Evolutionary conservation across 1,140 invertebrate species (phyloP).

Genomic region (Bombus breviceps): DNA sequence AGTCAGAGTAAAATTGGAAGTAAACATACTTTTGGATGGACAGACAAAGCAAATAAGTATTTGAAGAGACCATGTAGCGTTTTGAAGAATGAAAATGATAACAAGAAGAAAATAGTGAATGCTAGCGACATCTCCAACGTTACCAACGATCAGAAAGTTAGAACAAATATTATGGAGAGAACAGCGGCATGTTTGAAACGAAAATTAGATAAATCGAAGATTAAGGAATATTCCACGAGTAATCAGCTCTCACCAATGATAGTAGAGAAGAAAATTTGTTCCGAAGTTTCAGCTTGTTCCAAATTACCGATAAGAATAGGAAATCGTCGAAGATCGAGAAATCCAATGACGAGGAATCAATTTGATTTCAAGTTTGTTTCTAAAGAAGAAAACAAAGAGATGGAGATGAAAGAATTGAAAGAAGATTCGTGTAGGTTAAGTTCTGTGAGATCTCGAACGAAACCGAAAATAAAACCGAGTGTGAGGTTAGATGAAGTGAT

Average conservation of each 20-base stretch:
- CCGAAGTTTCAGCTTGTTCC: background rate
- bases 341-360: background rate
- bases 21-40: background rate
- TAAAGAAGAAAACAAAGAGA: background rate
- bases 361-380: background rate
- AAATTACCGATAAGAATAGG: conserved; percentile 54
- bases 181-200: conserved; percentile 4
- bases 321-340: conserved; percentile 37
- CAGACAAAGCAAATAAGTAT: background rate
- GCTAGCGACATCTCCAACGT: background rate
- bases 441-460: conserved; percentile 26
- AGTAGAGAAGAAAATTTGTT: background rate
- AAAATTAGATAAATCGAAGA: background rate
- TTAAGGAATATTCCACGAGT: background rate
- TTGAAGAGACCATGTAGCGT: background rate
- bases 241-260: background rate
- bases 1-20: background rate
- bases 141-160: background rate
- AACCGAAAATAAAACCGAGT: conserved; percentile 16
- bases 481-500: background rate
- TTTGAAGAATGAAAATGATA: background rate
- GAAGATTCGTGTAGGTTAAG: background rate
- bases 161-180: background rate
- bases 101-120: background rate
- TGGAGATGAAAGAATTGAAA: too few relatives aligned